Evolutionary conservation across 92 coral and sea anemone genomes (phyloP).

Genomic region (Micromussa lordhowensis): DNA sequence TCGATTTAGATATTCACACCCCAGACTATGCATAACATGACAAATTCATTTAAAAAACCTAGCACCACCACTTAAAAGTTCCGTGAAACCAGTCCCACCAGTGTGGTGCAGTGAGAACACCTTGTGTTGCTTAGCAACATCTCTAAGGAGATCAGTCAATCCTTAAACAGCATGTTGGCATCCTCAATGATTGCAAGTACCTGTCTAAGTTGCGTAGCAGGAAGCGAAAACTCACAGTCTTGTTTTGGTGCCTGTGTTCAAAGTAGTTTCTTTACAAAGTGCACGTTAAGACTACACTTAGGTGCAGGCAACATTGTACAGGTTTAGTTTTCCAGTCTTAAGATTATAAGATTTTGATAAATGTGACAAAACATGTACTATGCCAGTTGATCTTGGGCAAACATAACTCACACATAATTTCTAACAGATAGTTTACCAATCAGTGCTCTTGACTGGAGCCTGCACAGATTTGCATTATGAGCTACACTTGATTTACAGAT

Average conservation of each 20-base stretch:
- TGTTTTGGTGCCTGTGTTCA: not conserved
- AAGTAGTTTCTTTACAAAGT: no score
- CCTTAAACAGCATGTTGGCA: not conserved
- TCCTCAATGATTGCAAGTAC: not conserved
- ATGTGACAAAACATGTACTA: not conserved
- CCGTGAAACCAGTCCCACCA: not conserved
- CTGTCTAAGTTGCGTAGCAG: not conserved
- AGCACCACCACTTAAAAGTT: not conserved
- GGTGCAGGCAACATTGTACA: not conserved
- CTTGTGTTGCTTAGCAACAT: not conserved
- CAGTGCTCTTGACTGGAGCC: not conserved
- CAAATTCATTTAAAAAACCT: not conserved
- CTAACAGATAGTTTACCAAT: no score
- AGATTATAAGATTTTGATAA: no score
- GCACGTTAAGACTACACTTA: not conserved
- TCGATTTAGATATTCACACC: not conserved
- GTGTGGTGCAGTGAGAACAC: not conserved
- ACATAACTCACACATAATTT: no score
- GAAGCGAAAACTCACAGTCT: not conserved
- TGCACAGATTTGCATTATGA: not conserved
- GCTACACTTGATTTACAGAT: not conserved
- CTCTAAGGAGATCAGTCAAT: not conserved
- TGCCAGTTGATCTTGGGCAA: not conserved
- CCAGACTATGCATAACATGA: not conserved
- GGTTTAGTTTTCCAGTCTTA: not conserved